Conservation (phyloP, 2,888 invertebrate species). For the Dryococelus australis region DNA sequence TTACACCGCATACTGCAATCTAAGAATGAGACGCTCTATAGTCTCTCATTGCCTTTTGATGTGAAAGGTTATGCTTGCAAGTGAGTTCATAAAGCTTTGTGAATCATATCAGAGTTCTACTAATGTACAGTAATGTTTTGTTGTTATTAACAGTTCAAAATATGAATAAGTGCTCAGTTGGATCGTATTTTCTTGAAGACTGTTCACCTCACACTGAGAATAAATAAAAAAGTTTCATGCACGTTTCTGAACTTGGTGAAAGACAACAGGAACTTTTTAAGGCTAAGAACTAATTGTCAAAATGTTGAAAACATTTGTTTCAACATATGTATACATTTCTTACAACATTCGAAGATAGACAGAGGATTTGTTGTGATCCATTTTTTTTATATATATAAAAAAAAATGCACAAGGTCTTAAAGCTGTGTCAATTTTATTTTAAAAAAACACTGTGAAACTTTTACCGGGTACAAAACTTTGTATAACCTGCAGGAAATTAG, state of each 20-base stretch:
- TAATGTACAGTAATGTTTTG: too few relatives aligned
- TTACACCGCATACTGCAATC: too few relatives aligned
- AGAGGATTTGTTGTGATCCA: conserved; percentile 4
- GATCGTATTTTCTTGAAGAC: too few relatives aligned
- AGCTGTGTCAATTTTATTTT: neutral
- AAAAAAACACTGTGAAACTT: neutral
- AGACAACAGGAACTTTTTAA: neutral
- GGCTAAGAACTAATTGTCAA: neutral
- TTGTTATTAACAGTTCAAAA: neutral
- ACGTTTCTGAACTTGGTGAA: neutral
- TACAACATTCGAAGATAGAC: neutral
- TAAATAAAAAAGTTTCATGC: neutral
- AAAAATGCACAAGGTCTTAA: neutral
- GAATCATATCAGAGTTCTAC: neutral
- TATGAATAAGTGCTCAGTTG: too few relatives aligned
- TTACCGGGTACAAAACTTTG: neutral
- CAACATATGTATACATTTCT: neutral
- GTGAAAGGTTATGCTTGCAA: neutral
- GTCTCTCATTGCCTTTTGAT: neutral
- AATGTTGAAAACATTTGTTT: neutral
- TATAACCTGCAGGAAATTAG: conserved; percentile 26
- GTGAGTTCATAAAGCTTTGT: neutral
- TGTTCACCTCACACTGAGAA: too few relatives aligned
- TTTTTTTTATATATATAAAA: too few relatives aligned
- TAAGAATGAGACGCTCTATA: too few relatives aligned